Conservation (phyloP, 1,140 invertebrate species). For the Rhagoletis zephyria region DNA sequence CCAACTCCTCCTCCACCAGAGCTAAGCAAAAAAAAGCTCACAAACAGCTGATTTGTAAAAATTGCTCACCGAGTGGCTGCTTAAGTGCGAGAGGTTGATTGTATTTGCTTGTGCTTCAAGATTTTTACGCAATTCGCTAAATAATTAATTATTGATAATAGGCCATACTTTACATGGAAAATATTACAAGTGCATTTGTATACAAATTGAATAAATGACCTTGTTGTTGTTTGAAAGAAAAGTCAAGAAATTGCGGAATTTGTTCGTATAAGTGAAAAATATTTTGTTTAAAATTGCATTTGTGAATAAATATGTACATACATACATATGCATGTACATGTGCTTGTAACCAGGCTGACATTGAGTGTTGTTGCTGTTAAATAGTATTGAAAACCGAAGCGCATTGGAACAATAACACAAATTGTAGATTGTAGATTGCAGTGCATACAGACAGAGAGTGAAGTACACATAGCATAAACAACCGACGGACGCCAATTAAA, state of each 20-base stretch:
- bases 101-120: not conserved
- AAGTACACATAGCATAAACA: not conserved
- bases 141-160: not conserved
- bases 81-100: not conserved
- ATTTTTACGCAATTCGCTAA: constrained; percentile 14
- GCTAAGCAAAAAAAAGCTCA: not conserved
- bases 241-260: constrained; percentile 20
- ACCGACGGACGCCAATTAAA: not conserved
- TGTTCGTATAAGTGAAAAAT: not conserved
- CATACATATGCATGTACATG: not conserved
- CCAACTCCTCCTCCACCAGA: not conserved
- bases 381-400: not conserved
- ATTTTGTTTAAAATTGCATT: not conserved
- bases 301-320: not conserved
- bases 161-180: not conserved
- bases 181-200: constrained; percentile 16
- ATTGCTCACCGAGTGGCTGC: not conserved
- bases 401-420: not conserved
- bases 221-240: constrained; percentile 29
- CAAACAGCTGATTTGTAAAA: constrained; percentile 31
- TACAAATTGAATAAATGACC: constrained; percentile 1
- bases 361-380: too few species aligned
- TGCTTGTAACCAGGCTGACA: too few species aligned
- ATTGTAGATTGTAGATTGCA: not conserved
- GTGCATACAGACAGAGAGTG: not conserved